These are phyloP conservation scores for Pteropus rufus DNA, from an alignment of 2,797 vertebrate genomes.

Conservation along the genomic window DNA sequence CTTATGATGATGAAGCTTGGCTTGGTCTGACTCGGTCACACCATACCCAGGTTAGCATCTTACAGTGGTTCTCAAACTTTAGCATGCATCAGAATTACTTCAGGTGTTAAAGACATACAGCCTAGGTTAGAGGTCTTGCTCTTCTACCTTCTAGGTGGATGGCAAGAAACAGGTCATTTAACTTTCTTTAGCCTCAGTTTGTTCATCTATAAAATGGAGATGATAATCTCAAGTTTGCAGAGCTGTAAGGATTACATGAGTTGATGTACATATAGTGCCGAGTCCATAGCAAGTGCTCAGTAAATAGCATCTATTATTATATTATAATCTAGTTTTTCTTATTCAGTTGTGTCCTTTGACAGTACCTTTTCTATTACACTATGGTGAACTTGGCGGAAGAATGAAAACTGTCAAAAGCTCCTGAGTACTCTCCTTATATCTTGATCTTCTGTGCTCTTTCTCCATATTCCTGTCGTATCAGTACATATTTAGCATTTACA, in stretches of 20 bases:
- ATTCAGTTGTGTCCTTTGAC: not conserved
- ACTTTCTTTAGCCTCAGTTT: constrained; percentile 39
- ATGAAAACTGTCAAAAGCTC: not conserved
- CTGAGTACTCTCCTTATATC: not conserved
- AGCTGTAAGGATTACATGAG: not conserved
- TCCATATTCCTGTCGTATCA: constrained; percentile 25
- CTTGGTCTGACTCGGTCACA: not conserved
- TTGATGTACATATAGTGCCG: not conserved
- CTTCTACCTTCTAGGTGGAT: not conserved
- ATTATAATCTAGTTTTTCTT: constrained; percentile 30
- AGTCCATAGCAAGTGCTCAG: not conserved
- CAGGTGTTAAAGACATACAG: not conserved
- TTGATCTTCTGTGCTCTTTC: constrained; percentile 26
- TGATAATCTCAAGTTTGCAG: not conserved
- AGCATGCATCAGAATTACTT: constrained; percentile 14
- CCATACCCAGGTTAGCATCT: not conserved
- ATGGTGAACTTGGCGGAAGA: not conserved
- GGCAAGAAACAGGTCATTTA: not conserved
- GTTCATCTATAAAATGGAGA: constrained; percentile 35
- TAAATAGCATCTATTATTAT: not conserved
- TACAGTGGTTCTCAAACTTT: not conserved
- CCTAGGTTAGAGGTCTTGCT: not conserved
- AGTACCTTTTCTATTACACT: not conserved
- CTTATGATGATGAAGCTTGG: not conserved
- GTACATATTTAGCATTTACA: constrained; percentile 24